Base-by-base conservation (phyloP, 2,888 invertebrate species). In the Ichneumoninae sp. region DNA sequence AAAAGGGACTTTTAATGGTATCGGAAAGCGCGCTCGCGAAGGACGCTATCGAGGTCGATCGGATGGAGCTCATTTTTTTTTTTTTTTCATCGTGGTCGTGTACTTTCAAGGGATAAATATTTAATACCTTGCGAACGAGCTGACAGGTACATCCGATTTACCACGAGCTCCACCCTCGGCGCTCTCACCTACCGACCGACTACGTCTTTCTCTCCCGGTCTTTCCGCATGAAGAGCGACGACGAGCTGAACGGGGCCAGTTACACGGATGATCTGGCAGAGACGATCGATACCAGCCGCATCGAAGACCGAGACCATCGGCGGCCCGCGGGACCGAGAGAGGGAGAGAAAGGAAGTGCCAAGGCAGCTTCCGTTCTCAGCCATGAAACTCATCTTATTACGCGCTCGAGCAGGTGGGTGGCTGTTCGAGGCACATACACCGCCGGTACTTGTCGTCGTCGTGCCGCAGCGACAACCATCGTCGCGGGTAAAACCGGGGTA, bases 221-320 rank as follows among this genome's bases (percentile, higher is more conserved):
- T 80, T 66, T 83, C 76, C 80, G 83, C 80, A 84, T 87, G 86
- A 76, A 74, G 78, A 81, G 83, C 85, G 80, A 86, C 80, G 70
- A 86, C 80, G 70, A 86, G 66, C 80, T 78, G 83, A 90, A 89
- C 86, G 88, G 89, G 85, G 86, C 86, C 87, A 86, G 86, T 89
- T 86, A 87, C 77, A 89, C 86, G 87, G 86, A 85, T 88, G 89
- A 89, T 90, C 88, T 87, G 88, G 81, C 85, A 86, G 81, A 87
- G 82, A 88, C 82, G 87, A 86, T 88, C 90, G 84, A 87, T 88
- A 85, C 81, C 86, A 83, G 83, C 74, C 81, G 78, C 81, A 40
- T 81, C 74, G 78, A 26, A 40, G 68, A 84, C 65, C 70, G 66
- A 62, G 74, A 74, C 74, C 69, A 62, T 74, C n/a, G 44, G 30